Conservation (phyloP, 2,113 vertebrate genomes). For the Cyprinodon brontotheroides region DNA sequence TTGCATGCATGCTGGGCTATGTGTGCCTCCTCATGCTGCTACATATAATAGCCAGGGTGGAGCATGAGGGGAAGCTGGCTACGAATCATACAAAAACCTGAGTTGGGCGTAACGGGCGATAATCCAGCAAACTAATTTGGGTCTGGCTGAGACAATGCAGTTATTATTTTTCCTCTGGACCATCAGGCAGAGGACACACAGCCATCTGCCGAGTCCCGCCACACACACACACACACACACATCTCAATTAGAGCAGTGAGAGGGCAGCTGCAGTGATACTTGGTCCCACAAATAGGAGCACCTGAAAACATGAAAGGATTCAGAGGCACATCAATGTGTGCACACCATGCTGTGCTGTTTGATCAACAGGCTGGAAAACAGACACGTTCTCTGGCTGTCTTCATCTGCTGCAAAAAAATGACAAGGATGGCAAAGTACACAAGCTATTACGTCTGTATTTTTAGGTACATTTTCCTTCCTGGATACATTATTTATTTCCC, state of each 20-base stretch:
- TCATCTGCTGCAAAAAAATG: slow-evolving; percentile 6
- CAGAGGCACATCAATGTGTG: slow-evolving; percentile 19
- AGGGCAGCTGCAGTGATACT: slow-evolving; percentile 81
- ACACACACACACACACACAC: slow-evolving; percentile 42
- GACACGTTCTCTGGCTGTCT: slow-evolving; percentile 19
- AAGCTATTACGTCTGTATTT: neutral
- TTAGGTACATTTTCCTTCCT: neutral
- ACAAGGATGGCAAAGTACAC: neutral
- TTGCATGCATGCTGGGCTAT: slow-evolving; percentile 1
- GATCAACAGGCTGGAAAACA: slow-evolving; percentile 31
- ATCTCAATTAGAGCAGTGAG: slow-evolving; percentile 96
- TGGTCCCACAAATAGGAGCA: slow-evolving; percentile 36
- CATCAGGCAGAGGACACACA: slow-evolving; percentile 97
- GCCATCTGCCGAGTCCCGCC: slow-evolving; percentile 92
- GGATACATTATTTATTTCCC: neutral
- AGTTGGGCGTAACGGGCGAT: slow-evolving; percentile 80
- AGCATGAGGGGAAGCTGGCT: slow-evolving; percentile 87
- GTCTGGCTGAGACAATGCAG: slow-evolving; percentile 96
- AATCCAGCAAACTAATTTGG: slow-evolving; percentile 98
- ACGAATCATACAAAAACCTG: too few species aligned
- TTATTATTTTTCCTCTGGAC: slow-evolving; percentile 98
- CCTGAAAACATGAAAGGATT: slow-evolving; percentile 2
- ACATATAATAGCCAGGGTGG: slow-evolving; percentile 96
- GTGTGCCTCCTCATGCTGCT: slow-evolving; percentile 56
- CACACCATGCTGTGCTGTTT: slow-evolving; percentile 17